Evolutionary conservation across 1,140 invertebrate species (phyloP).

Genomic region (Pachyrhynchus sulphureomaculatus): DNA sequence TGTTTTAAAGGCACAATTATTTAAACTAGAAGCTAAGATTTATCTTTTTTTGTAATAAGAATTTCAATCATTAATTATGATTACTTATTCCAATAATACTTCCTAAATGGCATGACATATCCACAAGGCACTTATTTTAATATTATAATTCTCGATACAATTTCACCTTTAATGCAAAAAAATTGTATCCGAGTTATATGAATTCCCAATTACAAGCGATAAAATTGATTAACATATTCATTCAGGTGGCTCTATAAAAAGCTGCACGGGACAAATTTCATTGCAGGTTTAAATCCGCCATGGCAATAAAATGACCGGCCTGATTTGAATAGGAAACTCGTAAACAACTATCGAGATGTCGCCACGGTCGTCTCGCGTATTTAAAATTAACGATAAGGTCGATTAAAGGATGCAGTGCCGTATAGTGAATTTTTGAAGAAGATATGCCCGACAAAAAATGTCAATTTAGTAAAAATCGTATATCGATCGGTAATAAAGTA

Average conservation of each 20-base stretch:
- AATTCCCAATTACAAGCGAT: slow-evolving; percentile 26
- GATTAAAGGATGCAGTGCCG: neutral
- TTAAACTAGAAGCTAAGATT: too few species aligned
- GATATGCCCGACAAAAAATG: too few species aligned
- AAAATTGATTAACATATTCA: slow-evolving; percentile 33
- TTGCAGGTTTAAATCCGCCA: slow-evolving; percentile 29
- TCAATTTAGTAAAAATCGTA: too few species aligned
- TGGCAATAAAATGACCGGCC: slow-evolving; percentile 19
- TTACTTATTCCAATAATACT: too few species aligned
- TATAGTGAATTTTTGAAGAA: too few species aligned
- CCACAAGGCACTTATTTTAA: too few species aligned
- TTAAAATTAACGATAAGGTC: slow-evolving; percentile 28
- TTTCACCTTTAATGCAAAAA: slow-evolving; percentile 22
- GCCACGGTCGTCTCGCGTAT: slow-evolving; percentile 24
- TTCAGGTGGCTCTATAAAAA: slow-evolving; percentile 23
- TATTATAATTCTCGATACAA: too few species aligned
- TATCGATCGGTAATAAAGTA: too few species aligned
- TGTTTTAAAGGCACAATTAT: too few species aligned
- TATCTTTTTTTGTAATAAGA: too few species aligned
- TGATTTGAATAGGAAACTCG: slow-evolving; percentile 32
- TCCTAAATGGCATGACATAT: too few species aligned
- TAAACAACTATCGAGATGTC: slow-evolving; percentile 33
- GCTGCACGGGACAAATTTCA: slow-evolving; percentile 31
- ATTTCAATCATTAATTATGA: too few species aligned
- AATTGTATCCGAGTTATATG: slow-evolving; percentile 20